phyloP scores from a whole-genome alignment of 2,797 vertebrate species.

The Perodicticus potto region DNA sequence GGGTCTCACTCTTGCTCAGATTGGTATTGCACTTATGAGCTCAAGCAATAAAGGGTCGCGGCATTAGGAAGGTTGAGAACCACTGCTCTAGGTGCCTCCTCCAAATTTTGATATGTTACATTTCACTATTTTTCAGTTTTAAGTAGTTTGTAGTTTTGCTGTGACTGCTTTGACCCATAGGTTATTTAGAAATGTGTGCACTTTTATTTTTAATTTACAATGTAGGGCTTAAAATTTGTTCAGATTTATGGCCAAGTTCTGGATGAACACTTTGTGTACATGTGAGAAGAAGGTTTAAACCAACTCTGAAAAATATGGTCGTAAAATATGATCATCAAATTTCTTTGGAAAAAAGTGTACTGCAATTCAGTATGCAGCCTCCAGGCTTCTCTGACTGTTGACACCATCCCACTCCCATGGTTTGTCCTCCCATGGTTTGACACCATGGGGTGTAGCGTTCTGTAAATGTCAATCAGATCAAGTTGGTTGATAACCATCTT shows the following conservation, averaged over 20 bases:
- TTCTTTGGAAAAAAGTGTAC: too few relatives aligned
- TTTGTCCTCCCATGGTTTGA: too few relatives aligned
- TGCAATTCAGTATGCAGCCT: too few relatives aligned
- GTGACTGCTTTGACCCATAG: neutral
- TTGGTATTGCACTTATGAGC: too few relatives aligned
- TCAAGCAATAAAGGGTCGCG: too few relatives aligned
- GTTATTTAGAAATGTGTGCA: neutral
- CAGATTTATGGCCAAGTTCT: neutral
- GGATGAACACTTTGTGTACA: neutral
- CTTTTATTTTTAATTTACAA: neutral
- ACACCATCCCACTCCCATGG: too few relatives aligned
- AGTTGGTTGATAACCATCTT: neutral
- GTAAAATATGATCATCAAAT: too few relatives aligned
- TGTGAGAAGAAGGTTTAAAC: neutral
- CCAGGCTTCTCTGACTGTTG: too few relatives aligned
- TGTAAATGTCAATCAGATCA: neutral
- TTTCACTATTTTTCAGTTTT: neutral
- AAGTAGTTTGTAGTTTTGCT: neutral
- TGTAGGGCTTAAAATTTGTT: constrained; percentile 9
- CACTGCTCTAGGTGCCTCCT: neutral
- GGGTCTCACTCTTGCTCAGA: too few relatives aligned
- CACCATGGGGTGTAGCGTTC: neutral
- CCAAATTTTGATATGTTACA: neutral
- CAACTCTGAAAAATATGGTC: too few relatives aligned
- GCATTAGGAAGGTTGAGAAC: too few relatives aligned